phyloP scores from a whole-genome alignment of 2,888 invertebrate genomes.

The Amblyjoppa proteus region DNA sequence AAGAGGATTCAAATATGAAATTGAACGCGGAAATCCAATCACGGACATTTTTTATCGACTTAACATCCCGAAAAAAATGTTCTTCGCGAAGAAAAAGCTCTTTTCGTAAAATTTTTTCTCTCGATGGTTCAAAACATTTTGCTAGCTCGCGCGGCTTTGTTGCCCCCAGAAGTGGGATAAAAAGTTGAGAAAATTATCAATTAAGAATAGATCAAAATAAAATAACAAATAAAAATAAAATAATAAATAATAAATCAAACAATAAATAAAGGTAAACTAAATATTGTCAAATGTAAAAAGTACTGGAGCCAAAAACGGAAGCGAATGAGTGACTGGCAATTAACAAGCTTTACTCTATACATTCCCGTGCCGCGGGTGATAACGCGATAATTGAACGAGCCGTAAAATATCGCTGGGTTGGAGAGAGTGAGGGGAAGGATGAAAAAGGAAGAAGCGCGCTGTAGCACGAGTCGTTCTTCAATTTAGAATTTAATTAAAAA shows the following conservation, averaged over 20 bases:
- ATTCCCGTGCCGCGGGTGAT: conserved; percentile 26
- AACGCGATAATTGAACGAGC: conserved; percentile 66
- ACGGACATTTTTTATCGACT: no score
- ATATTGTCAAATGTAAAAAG: background rate
- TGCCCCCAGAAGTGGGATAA: no score
- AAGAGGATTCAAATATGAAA: no score
- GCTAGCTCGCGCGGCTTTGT: no score
- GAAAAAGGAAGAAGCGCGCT: background rate
- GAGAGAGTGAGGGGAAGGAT: conserved; percentile 21
- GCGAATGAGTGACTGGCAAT: conserved; percentile 57
- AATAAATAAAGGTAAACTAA: background rate
- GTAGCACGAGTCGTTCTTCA: conserved; percentile 60
- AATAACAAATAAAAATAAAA: no score
- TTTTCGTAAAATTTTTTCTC: no score
- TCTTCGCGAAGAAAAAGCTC: no score
- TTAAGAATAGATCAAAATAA: no score
- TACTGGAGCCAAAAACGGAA: conserved; percentile 26
- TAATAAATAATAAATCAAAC: background rate
- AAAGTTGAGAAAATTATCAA: no score
- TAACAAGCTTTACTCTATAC: conserved; percentile 49
- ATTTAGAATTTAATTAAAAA: conserved; percentile 72
- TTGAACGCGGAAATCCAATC: no score
- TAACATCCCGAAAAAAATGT: no score
- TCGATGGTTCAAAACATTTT: no score
- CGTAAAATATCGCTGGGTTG: conserved; percentile 58